Percentiles rank a stretch among this genome's conserved stretches.
Evolutionary conservation across 2,888 invertebrate genomes (phyloP).

Genomic region (Chymomyza amoena): DNA sequence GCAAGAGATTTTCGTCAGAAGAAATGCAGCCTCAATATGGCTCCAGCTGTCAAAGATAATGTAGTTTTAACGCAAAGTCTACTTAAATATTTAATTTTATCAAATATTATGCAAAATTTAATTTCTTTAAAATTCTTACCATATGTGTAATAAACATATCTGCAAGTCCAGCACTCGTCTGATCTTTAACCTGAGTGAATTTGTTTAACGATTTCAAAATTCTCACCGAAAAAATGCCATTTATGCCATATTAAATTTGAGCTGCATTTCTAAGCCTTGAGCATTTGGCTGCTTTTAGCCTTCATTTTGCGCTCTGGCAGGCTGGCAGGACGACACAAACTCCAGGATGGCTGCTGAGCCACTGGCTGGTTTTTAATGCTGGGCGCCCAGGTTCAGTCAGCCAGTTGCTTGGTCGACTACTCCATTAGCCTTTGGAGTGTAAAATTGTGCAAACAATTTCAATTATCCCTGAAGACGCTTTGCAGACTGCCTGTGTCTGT

Average conservation of each 20-base stretch:
- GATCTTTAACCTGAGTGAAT: too few species aligned
- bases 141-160: too few species aligned
- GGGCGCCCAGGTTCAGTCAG: slow-evolving; percentile 6
- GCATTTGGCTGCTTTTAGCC: slow-evolving; percentile 26
- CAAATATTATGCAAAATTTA: too few species aligned
- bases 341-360: background rate
- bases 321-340: background rate
- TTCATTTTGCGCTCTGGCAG: background rate
- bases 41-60: too few species aligned
- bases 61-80: too few species aligned
- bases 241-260: slow-evolving; percentile 39
- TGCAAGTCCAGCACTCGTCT: too few species aligned
- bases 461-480: slow-evolving; percentile 71
- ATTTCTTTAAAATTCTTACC: too few species aligned
- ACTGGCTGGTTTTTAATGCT: slow-evolving; percentile 20
- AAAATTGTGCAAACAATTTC: slow-evolving; percentile 75
- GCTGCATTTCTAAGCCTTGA: slow-evolving; percentile 18
- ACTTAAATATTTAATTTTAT: too few species aligned
- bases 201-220: too few species aligned
- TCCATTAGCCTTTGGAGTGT: slow-evolving; percentile 73
- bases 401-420: slow-evolving; percentile 58
- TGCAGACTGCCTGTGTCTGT: slow-evolving; percentile 50
- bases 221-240: background rate
- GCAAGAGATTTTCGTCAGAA: too few species aligned
- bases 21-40: too few species aligned